phyloP scores from a whole-genome alignment of 2,113 vertebrate species.

The Hyla sarda region DNA sequence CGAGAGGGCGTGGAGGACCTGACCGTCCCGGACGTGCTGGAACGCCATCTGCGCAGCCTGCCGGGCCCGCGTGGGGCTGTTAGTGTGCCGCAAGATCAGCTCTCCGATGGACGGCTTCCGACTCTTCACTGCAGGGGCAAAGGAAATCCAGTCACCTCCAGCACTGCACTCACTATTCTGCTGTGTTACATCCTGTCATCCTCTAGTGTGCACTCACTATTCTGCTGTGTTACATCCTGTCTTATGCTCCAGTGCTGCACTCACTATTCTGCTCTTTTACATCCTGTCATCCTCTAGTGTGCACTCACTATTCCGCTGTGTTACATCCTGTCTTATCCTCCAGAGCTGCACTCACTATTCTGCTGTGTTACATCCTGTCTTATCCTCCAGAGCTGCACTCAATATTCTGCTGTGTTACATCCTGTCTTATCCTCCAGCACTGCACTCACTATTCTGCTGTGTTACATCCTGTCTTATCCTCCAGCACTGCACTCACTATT shows the following conservation, averaged over 20 bases:
- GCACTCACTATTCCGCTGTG: no score
- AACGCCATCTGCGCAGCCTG: conserved; percentile 84
- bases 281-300: no score
- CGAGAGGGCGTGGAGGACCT: conserved; percentile 74
- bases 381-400: no score
- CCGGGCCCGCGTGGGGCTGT: conserved; percentile 88
- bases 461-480: no score
- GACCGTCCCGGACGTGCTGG: conserved; percentile 84
- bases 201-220: background rate
- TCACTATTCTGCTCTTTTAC: background rate
- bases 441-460: no score
- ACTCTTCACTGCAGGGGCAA: conserved; percentile 80
- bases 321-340: no score
- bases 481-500: no score
- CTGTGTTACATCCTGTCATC: background rate
- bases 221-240: no score
- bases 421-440: no score
- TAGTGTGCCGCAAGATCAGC: conserved; percentile 88
- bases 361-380: no score
- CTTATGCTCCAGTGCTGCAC: background rate
- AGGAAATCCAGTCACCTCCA: background rate
- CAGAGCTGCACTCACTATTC: no score
- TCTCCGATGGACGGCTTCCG: conserved; percentile 89
- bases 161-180: background rate
- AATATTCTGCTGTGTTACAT: no score